Evolutionary conservation across 2,113 vertebrate species (phyloP), one percentile per base, ranked within the genome.

Genomic region (Acrocephalus kingi): DNA sequence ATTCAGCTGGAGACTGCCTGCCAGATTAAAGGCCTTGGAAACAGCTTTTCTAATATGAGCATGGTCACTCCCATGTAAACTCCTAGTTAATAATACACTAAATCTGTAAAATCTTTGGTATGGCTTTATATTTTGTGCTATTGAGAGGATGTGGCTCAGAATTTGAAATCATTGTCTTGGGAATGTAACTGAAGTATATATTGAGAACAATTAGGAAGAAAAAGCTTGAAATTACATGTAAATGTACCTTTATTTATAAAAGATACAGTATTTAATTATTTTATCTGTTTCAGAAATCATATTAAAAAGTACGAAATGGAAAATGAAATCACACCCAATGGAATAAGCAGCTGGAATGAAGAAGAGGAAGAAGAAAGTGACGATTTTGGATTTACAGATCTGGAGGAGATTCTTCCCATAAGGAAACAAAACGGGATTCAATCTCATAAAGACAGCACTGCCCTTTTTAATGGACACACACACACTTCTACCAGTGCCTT

Each of bases 401-500:
- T 97, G 82, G 98, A 98, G 45, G 96, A 97, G 88, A 63, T 95
- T 81, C 81, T 95, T 94, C 96, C 96, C 28, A 94, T 79, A 84
- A 41, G 51, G 84, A 98, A 97, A 81, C 97, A 97, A 37, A 97
- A 97, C 13, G 97, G 97, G 95, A 84, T 97, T 94, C 96, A 97
- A 12, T 95, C 94, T 95, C 96, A 91, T 88, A 96, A 92, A 96
- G 97, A 97, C 96, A 96, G 89, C 48, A 11, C 88, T 95, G 97
- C 94, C 80, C 92, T 97, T 97, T 98, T 98, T 91, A 99, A 99
- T 30, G 99, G 99, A 98, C 98, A 98, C 79, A 58, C 96, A 97
- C 98, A 94, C 83, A 96, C 96, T 96, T 96, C 97, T 97, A 98
- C 99, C 92, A 98, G 99, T 99, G 99, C 99, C 99, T 99, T 99